These are phyloP conservation scores for Drosophila varians DNA, from an alignment of 1,140 invertebrate species.

Conservation along the genomic window DNA sequence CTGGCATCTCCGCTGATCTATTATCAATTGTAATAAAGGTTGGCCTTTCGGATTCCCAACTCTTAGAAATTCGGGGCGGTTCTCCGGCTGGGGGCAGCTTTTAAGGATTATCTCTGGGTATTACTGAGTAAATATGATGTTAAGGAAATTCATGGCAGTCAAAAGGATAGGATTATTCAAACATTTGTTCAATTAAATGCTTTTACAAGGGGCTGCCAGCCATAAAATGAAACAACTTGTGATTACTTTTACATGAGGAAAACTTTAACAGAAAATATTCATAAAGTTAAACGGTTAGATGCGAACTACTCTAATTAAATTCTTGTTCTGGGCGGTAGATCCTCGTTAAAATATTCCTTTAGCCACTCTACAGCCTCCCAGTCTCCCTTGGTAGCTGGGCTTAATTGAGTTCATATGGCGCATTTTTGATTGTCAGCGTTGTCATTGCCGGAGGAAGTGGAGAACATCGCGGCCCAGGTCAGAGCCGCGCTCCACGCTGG, in stretches of 20 bases:
- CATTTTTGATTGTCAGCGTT: constrained; percentile 65
- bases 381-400: constrained; percentile 19
- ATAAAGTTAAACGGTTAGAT: neutral
- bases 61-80: constrained; percentile 21
- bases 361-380: neutral
- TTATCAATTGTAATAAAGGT: constrained; percentile 74
- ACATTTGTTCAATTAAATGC: neutral
- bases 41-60: constrained; percentile 8
- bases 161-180: constrained; percentile 19
- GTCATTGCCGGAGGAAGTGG: constrained; percentile 27
- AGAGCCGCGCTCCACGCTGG: constrained; percentile 1
- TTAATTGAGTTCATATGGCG: constrained; percentile 78
- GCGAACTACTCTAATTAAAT: neutral
- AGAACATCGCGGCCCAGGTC: constrained; percentile 38
- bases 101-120: constrained; percentile 24
- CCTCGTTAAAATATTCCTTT: neutral
- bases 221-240: neutral
- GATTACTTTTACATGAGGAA: neutral
- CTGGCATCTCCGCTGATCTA: constrained; percentile 35
- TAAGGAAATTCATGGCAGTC: constrained; percentile 9
- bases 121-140: constrained; percentile 24
- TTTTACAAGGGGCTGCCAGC: neutral
- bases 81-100: constrained; percentile 8
- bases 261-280: neutral
- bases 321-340: neutral